Evolutionary conservation across 2,888 invertebrate species (phyloP).

Genomic region (Archaeoteleia sp.): DNA sequence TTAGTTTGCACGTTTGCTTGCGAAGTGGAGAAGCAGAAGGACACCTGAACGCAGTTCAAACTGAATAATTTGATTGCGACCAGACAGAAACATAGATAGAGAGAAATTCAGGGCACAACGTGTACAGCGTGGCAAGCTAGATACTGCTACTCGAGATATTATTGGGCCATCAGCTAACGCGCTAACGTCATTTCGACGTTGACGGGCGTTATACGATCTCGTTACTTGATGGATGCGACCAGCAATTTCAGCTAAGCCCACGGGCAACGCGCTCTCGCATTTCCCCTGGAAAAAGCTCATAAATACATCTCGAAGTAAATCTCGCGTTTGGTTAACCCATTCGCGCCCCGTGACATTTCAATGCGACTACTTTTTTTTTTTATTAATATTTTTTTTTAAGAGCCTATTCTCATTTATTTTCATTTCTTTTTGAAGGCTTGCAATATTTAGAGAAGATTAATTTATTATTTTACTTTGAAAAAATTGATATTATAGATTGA

Average conservation of each 20-base stretch:
- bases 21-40: neutral
- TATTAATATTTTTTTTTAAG: no score
- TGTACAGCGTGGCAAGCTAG: neutral
- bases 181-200: constrained; percentile 58
- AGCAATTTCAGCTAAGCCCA: constrained; percentile 51
- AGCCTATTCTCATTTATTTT: no score
- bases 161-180: constrained; percentile 57
- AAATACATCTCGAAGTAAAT: no score
- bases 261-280: constrained; percentile 11
- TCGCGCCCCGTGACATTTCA: no score
- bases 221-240: constrained; percentile 56
- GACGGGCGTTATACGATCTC: constrained; percentile 53
- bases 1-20: neutral
- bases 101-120: neutral
- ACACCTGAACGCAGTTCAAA: neutral
- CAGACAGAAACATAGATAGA: neutral
- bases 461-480: no score
- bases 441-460: no score
- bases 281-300: no score
- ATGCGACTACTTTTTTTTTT: no score
- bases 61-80: constrained; percentile 3
- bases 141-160: constrained; percentile 44
- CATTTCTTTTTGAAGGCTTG: no score
- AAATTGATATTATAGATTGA: no score
- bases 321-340: no score